Evolutionary conservation across 2,113 vertebrate species (phyloP).

Genomic region (Montifringilla adamsi): DNA sequence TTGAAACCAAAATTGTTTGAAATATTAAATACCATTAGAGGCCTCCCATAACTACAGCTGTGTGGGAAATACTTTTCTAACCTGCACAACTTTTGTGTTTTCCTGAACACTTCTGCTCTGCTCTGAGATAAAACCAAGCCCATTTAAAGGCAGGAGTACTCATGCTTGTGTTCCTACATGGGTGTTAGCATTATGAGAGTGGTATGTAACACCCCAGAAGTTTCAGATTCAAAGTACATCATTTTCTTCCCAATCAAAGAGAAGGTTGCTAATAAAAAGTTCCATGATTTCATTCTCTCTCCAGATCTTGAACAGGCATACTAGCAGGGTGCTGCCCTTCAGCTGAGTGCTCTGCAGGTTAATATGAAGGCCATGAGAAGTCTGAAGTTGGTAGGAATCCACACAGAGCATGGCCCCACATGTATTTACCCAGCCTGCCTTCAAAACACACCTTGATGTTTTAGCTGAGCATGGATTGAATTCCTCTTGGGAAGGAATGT

Average conservation of each 20-base stretch:
- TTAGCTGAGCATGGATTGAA: background rate
- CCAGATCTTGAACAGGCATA: background rate
- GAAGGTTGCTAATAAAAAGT: background rate
- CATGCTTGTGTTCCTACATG: background rate
- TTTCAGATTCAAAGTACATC: background rate
- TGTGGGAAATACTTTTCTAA: slow-evolving; percentile 4
- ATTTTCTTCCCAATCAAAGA: background rate
- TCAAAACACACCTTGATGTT: background rate
- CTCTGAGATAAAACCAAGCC: background rate
- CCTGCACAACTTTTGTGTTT: background rate
- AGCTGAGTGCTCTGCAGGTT: background rate
- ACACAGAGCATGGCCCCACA: rapidly evolving
- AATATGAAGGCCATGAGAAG: background rate
- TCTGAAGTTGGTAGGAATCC: background rate
- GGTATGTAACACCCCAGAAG: background rate
- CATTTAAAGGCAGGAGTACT: background rate
- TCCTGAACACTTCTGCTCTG: background rate
- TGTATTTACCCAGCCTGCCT: background rate
- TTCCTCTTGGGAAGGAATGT: background rate
- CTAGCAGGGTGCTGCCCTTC: background rate
- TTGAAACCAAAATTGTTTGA: slow-evolving; percentile 40
- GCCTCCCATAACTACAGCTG: background rate
- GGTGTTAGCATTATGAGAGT: background rate
- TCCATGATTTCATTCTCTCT: background rate
- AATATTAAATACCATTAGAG: slow-evolving; percentile 27